Conservation (phyloP, 2,888 invertebrate genomes). For the Amphimallon solstitiale region DNA sequence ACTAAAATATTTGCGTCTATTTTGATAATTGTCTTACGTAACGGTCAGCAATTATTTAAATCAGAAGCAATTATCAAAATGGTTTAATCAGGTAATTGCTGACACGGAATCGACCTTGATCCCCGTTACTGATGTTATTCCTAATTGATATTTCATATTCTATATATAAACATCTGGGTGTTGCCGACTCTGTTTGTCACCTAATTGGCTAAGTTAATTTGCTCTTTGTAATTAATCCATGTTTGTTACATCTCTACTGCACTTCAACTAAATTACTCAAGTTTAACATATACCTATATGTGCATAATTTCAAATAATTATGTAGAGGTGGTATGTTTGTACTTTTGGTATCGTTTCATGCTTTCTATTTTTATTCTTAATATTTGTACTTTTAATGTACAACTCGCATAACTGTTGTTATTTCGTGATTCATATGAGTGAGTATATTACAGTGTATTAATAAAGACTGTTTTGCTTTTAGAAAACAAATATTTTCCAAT, state of each 20-base stretch:
- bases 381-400: too few species aligned
- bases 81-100: slow-evolving; percentile 30
- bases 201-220: slow-evolving; percentile 19
- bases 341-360: too few species aligned
- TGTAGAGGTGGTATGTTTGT: too few species aligned
- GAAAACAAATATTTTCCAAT: too few species aligned
- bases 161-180: slow-evolving; percentile 30
- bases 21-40: slow-evolving; percentile 7
- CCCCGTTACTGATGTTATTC: slow-evolving; percentile 2
- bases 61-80: slow-evolving; percentile 21
- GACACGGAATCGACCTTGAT: slow-evolving; percentile 21
- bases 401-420: too few species aligned
- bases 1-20: background rate
- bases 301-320: too few species aligned
- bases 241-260: background rate
- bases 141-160: slow-evolving; percentile 27
- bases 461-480: too few species aligned
- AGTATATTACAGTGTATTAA: too few species aligned
- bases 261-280: background rate
- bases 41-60: slow-evolving; percentile 25
- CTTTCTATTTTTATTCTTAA: too few species aligned
- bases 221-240: slow-evolving; percentile 3
- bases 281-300: too few species aligned
- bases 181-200: slow-evolving; percentile 24
- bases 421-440: too few species aligned